These are phyloP conservation scores for Lochmaea capreae DNA, from an alignment of 2,888 invertebrate species.

Conservation along the genomic window DNA sequence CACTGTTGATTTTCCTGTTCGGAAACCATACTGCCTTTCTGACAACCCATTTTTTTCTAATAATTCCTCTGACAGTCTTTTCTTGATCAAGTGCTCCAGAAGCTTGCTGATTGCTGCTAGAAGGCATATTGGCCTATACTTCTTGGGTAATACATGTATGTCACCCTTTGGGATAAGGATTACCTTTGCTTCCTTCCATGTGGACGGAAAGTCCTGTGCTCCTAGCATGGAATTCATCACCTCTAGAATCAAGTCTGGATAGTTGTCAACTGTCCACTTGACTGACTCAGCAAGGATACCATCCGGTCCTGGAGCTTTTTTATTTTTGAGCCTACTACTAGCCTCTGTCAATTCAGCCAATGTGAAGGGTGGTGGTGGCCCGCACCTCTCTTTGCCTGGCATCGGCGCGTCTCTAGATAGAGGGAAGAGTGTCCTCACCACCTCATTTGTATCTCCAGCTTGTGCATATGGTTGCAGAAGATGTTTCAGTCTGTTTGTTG, in stretches of 20 bases:
- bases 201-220: slow-evolving; percentile 17
- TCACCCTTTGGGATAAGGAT: slow-evolving; percentile 28
- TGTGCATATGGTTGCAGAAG: not conserved
- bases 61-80: slow-evolving; percentile 6
- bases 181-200: slow-evolving; percentile 35
- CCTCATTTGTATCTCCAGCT: not conserved
- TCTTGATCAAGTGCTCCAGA: slow-evolving; percentile 7
- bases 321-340: not conserved
- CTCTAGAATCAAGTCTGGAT: slow-evolving; percentile 11
- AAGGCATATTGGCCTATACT: slow-evolving; percentile 38
- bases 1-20: not conserved
- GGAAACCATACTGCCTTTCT: slow-evolving; percentile 8
- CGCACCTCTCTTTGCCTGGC: slow-evolving; percentile 4
- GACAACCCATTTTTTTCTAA: not conserved
- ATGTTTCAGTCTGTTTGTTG: not conserved
- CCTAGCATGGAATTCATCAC: slow-evolving; percentile 23
- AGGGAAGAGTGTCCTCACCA: not conserved
- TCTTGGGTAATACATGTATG: not conserved
- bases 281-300: slow-evolving; percentile 31
- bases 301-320: slow-evolving; percentile 36
- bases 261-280: not conserved
- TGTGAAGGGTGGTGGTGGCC: slow-evolving; percentile 1
- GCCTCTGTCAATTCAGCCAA: not conserved
- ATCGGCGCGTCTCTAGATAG: not conserved
- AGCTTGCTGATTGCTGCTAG: slow-evolving; percentile 33